Conservation (phyloP, 2,113 vertebrate species). For the Abramis brama region DNA sequence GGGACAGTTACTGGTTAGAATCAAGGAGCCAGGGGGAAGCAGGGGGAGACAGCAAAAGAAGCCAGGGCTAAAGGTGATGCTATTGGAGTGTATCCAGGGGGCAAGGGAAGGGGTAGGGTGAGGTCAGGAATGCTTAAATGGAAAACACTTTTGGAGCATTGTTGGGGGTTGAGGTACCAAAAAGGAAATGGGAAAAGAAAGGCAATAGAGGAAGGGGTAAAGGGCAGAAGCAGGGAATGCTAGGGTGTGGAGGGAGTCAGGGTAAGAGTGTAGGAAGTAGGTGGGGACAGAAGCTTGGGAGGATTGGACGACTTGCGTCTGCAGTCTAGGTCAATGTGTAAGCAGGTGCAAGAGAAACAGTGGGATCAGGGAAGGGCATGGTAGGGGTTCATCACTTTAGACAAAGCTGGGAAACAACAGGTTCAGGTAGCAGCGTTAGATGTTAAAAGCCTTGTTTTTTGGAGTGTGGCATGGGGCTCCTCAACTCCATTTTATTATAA, state of each 20-base stretch:
- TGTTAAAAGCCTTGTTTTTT: slow-evolving; percentile 43
- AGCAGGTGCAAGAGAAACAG: slow-evolving; percentile 25
- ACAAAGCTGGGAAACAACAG: slow-evolving; percentile 72
- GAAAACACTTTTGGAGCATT: slow-evolving; percentile 61
- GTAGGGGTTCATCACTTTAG: slow-evolving; percentile 75
- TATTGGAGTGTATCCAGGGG: slow-evolving; percentile 20
- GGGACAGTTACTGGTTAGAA: slow-evolving; percentile 80
- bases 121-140: slow-evolving; percentile 7
- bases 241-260: slow-evolving; percentile 65
- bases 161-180: slow-evolving; percentile 16
- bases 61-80: slow-evolving; percentile 49
- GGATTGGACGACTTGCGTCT: slow-evolving; percentile 62
- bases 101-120: neutral
- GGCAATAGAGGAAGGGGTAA: slow-evolving; percentile 41
- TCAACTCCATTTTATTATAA: neutral
- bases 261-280: slow-evolving; percentile 61
- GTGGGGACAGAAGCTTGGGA: slow-evolving; percentile 73
- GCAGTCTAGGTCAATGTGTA: slow-evolving; percentile 68
- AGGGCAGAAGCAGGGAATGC: slow-evolving; percentile 55
- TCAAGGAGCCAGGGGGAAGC: slow-evolving; percentile 70
- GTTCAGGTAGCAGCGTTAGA: slow-evolving; percentile 74
- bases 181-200: slow-evolving; percentile 29
- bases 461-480: neutral
- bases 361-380: slow-evolving; percentile 63
- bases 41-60: slow-evolving; percentile 43